These are phyloP conservation scores for Phymanthus crucifer DNA, from an alignment of 92 coral and sea anemone genomes.

Conservation along the genomic window DNA sequence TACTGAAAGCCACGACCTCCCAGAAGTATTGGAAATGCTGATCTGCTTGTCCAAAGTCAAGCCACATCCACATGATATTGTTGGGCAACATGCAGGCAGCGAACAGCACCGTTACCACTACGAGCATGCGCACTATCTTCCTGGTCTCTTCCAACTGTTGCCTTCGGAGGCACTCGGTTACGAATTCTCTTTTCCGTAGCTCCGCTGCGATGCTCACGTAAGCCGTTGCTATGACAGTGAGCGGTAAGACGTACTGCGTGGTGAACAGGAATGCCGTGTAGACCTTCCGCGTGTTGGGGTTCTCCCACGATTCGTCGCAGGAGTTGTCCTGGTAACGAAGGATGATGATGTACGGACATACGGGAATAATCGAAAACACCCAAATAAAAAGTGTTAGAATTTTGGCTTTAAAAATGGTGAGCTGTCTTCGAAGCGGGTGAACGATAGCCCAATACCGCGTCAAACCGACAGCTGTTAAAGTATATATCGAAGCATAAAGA, in stretches of 20 bases:
- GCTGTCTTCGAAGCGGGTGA: conserved; percentile 72
- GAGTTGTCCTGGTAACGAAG: conserved; percentile 17
- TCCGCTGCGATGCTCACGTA: conserved; percentile 77
- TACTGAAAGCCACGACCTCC: conserved; percentile 61
- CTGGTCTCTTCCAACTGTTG: conserved; percentile 80
- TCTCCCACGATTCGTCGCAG: conserved; percentile 80
- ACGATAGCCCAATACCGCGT: conserved; percentile 92
- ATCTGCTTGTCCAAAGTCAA: conserved; percentile 80
- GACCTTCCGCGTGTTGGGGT: conserved; percentile 50
- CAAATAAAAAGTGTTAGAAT: conserved; percentile 57
- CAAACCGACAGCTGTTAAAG: conserved; percentile 69
- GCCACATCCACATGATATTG: conserved; percentile 95
- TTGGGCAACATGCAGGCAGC: conserved; percentile 86
- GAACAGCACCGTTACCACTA: conserved; percentile 84
- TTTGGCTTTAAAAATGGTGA: conserved; percentile 60
- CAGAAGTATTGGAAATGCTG: conserved; percentile 56
- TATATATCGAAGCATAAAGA: conserved; percentile 71
- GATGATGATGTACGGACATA: conserved; percentile 62
- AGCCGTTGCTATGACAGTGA: conserved; percentile 64
- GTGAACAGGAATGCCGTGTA: conserved; percentile 77
- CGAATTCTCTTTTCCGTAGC: conserved; percentile 59
- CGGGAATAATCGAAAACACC: conserved; percentile 60
- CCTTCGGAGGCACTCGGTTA: conserved; percentile 57
- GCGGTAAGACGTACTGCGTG: conserved; percentile 76
- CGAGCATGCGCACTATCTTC: conserved; percentile 88